These are phyloP conservation scores for Halichoeres trimaculatus DNA, from an alignment of 2,113 vertebrate genomes.

Conservation along the genomic window DNA sequence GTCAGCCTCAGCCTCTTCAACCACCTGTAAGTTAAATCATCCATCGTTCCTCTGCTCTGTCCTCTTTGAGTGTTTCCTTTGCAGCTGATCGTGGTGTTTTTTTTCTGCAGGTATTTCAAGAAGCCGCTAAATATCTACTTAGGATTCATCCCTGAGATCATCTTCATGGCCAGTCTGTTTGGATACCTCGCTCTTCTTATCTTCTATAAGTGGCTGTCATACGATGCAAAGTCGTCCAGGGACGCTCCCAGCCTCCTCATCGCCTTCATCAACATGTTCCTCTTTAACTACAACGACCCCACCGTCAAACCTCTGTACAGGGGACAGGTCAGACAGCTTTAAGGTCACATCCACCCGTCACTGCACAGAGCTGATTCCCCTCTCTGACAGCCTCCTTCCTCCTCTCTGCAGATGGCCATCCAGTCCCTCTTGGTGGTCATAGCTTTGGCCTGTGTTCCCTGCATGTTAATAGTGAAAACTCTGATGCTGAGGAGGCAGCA, in stretches of 20 bases:
- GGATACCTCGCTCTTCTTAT: constrained; percentile 95
- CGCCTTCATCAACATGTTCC: constrained; percentile 99
- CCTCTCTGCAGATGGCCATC: constrained; percentile 83
- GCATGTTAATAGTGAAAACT: constrained; percentile 95
- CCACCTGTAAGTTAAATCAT: constrained; percentile 86
- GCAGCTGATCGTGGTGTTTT: not conserved
- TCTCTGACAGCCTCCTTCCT: not conserved
- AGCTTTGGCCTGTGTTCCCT: constrained; percentile 92
- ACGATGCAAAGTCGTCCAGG: constrained; percentile 85
- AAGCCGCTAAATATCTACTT: constrained; percentile 96
- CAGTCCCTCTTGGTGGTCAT: constrained; percentile 92
- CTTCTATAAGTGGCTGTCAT: constrained; percentile 95
- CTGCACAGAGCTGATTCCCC: not conserved
- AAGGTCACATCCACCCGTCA: not conserved
- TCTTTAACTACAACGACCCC: constrained; percentile 91
- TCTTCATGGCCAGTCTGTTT: constrained; percentile 94
- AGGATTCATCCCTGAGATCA: constrained; percentile 95
- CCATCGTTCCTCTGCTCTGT: not conserved
- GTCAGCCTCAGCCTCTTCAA: constrained; percentile 94
- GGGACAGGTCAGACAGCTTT: constrained; percentile 87
- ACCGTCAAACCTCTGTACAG: constrained; percentile 87
- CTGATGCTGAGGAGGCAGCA: constrained; percentile 91
- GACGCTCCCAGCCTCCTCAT: constrained; percentile 95
- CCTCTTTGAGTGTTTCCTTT: not conserved
- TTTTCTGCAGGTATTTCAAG: constrained; percentile 89